Conservation (phyloP, 2,113 vertebrate species). For the Cheilinus undulatus region DNA sequence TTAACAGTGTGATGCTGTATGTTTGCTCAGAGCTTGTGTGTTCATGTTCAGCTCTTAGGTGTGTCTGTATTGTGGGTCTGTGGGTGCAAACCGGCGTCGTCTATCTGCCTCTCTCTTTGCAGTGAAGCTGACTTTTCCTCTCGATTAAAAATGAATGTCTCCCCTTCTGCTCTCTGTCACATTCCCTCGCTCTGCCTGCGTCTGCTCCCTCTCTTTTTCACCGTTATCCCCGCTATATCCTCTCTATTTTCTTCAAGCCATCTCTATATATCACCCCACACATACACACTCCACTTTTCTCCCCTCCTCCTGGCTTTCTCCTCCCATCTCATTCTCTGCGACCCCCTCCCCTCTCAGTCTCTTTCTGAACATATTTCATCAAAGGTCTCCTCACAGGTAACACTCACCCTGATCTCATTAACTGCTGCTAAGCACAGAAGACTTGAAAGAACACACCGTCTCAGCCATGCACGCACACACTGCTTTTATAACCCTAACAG, state of each 20-base stretch:
- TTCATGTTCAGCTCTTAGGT: constrained; percentile 9
- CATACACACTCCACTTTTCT: background rate
- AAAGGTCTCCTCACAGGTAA: constrained; percentile 74
- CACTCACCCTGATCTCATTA: constrained; percentile 74
- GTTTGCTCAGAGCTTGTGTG: constrained; percentile 4
- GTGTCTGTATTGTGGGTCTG: constrained; percentile 2
- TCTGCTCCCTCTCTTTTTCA: constrained; percentile 26
- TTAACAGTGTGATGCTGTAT: constrained; percentile 21
- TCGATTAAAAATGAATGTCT: constrained; percentile 71
- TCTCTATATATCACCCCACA: constrained; percentile 55
- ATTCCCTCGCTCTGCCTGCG: constrained; percentile 18
- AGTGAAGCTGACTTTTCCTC: constrained; percentile 52
- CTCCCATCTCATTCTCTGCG: constrained; percentile 56
- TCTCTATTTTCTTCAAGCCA: constrained; percentile 63
- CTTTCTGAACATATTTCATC: constrained; percentile 75
- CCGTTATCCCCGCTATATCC: constrained; percentile 41
- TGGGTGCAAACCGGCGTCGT: constrained; percentile 37
- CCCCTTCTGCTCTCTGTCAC: constrained; percentile 67
- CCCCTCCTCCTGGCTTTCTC: constrained; percentile 24
- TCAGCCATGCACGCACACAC: constrained; percentile 34
- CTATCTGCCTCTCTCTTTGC: constrained; percentile 41
- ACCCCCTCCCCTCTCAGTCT: constrained; percentile 15
- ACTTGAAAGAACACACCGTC: constrained; percentile 62
- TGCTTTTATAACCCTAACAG: constrained; percentile 50
- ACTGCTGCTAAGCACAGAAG: constrained; percentile 65